These are phyloP conservation scores for Drosophila saltans DNA, from an alignment of 1,140 invertebrate genomes.

Conservation along the genomic window DNA sequence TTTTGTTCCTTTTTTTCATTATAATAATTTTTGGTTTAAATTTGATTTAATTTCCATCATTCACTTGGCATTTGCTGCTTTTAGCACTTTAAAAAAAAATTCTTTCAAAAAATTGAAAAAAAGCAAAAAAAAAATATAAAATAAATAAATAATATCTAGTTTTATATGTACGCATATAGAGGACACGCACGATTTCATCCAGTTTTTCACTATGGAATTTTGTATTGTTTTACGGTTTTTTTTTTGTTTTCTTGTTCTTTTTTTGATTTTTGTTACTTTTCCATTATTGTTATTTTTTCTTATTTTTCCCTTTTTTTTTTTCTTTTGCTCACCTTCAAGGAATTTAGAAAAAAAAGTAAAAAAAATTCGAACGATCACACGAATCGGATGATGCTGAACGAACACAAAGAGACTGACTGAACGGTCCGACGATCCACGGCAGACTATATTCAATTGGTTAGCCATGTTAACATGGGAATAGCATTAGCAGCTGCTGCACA, in stretches of 20 bases:
- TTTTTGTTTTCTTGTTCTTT: conserved; percentile 12
- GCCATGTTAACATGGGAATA: conserved; percentile 70
- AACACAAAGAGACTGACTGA: conserved; percentile 78
- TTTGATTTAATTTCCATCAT: conserved; percentile 4
- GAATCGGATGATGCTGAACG: conserved; percentile 80
- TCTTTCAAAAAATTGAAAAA: conserved; percentile 33
- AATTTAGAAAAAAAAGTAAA: conserved; percentile 82
- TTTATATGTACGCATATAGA: conserved; percentile 10
- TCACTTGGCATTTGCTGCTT: conserved; percentile 6
- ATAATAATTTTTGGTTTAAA: background rate
- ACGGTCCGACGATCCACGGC: conserved; percentile 84
- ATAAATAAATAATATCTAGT: conserved; percentile 3
- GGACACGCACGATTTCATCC: conserved; percentile 6
- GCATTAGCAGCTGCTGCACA: conserved; percentile 17
- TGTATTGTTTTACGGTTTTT: conserved; percentile 28
- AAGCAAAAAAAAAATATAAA: conserved; percentile 35
- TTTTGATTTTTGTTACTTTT: conserved; percentile 10
- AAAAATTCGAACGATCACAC: conserved; percentile 82
- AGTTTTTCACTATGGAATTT: conserved; percentile 27
- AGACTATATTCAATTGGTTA: conserved; percentile 81
- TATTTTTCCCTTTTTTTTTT: conserved; percentile 17
- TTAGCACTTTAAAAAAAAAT: conserved; percentile 68
- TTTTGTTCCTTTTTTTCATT: conserved; percentile 10
- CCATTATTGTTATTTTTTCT: conserved; percentile 26
- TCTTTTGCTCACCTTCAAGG: conserved; percentile 81